Percentiles rank a stretch among this genome's conserved stretches.
These are phyloP conservation scores for Anorthoa munda DNA, from an alignment of 2,888 invertebrate genomes.

Conservation along the genomic window DNA sequence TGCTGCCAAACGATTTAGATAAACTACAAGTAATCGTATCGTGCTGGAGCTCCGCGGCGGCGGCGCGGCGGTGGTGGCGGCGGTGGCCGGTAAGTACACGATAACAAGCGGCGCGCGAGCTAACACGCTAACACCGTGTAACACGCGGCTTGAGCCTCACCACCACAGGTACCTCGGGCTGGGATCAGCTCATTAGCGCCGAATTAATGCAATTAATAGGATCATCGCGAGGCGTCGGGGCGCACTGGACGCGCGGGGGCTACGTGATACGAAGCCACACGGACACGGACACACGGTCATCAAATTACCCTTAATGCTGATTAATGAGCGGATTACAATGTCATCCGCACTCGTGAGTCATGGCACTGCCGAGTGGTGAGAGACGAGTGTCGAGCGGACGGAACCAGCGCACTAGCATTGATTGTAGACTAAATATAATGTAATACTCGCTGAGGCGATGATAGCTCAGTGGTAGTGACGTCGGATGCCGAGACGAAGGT, in stretches of 20 bases:
- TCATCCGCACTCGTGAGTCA: constrained; percentile 8
- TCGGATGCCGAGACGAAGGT: no score
- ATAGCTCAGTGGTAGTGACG: no score
- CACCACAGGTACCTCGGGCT: no score
- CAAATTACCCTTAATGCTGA: constrained; percentile 66
- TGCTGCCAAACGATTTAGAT: neutral
- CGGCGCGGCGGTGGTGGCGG: no score
- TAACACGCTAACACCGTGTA: constrained; percentile 24
- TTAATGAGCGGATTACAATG: constrained; percentile 56
- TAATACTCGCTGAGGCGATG: no score
- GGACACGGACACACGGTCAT: constrained; percentile 42
- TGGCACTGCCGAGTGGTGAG: neutral
- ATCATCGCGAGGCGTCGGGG: constrained; percentile 59
- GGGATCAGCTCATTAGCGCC: constrained; percentile 66
- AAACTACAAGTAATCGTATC: neutral
- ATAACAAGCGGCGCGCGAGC: constrained; percentile 12
- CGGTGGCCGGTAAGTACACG: constrained; percentile 2
- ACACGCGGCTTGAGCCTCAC: neutral
- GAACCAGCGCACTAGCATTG: neutral
- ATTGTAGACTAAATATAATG: no score
- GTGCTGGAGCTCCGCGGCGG: neutral
- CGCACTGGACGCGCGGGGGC: neutral
- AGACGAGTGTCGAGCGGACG: neutral
- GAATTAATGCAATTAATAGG: constrained; percentile 74
- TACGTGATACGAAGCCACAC: constrained; percentile 56